Percentiles rank a stretch among this genome's conserved stretches.
Conservation (phyloP, 2,113 vertebrate genomes). For the Alaudala cheleensis region DNA sequence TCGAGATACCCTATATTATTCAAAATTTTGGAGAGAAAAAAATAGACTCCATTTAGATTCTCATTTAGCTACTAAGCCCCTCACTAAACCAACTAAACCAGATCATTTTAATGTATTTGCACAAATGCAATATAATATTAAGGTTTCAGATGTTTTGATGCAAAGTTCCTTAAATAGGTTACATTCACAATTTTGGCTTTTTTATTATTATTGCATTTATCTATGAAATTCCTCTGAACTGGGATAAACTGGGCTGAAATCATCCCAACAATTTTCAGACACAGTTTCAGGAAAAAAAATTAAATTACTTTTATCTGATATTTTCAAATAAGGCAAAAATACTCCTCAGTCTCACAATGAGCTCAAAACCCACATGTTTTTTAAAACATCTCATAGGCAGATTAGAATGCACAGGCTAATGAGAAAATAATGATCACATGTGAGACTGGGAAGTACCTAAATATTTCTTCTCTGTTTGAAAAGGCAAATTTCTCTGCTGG, state of each 20-base stretch:
- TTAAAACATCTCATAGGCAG: neutral
- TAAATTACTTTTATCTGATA: neutral
- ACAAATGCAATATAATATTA: neutral
- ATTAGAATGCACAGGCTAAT: neutral
- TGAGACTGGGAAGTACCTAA: conserved; percentile 40
- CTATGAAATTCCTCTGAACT: neutral
- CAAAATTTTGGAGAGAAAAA: neutral
- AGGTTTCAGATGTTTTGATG: neutral
- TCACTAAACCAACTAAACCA: neutral
- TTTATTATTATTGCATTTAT: neutral
- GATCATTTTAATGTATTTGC: neutral
- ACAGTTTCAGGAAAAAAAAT: neutral
- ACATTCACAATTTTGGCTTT: neutral
- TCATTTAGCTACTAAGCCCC: neutral
- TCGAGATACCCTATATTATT: neutral
- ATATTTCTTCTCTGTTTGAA: conserved; percentile 2
- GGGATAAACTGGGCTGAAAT: neutral
- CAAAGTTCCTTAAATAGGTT: neutral
- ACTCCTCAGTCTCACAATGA: neutral
- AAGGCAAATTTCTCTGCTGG: neutral
- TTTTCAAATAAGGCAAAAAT: neutral
- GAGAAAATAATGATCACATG: conserved; percentile 8
- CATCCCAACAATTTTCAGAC: neutral
- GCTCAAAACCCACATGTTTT: neutral
- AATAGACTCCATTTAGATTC: neutral